Percentiles rank a stretch among this genome's conserved stretches.
These are phyloP conservation scores for Amphipyra berbera DNA, from an alignment of 2,888 invertebrate genomes.

Conservation along the genomic window DNA sequence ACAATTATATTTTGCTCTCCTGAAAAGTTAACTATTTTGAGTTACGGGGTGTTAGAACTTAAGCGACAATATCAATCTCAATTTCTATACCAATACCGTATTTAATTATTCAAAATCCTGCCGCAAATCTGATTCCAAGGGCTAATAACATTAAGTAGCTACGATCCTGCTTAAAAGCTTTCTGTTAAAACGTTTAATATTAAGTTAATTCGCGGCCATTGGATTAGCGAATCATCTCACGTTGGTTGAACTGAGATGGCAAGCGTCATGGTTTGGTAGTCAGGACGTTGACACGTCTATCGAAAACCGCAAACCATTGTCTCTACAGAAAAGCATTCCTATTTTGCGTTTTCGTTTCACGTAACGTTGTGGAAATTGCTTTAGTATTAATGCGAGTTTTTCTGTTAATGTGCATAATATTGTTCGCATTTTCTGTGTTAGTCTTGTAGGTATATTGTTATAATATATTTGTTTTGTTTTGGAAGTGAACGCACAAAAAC, in stretches of 20 bases:
- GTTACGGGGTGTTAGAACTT: no score
- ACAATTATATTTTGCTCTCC: no score
- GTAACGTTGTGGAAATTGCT: conserved; percentile 27
- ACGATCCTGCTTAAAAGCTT: conserved; percentile 34
- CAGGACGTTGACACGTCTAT: conserved; percentile 83
- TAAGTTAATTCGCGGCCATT: conserved; percentile 31
- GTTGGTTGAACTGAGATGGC: conserved; percentile 62
- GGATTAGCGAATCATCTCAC: conserved; percentile 53
- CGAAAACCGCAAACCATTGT: conserved; percentile 84
- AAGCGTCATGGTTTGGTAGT: conserved; percentile 76
- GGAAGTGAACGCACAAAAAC: no score
- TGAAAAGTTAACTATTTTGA: no score
- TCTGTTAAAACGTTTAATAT: conserved; percentile 26
- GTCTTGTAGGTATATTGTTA: no score
- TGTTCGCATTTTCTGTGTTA: not conserved
- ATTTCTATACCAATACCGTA: conserved; percentile 16
- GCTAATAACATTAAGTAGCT: conserved; percentile 39
- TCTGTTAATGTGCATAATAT: not conserved
- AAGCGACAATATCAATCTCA: conserved; percentile 15
- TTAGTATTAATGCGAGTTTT: conserved; percentile 21
- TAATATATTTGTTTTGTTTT: not conserved
- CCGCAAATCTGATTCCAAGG: conserved; percentile 29
- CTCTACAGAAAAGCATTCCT: conserved; percentile 65
- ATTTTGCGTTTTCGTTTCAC: conserved; percentile 55
- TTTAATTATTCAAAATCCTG: conserved; percentile 42